Evolutionary conservation across 2,113 vertebrate genomes (phyloP).

Genomic region (Hemibagrus wyckioides): DNA sequence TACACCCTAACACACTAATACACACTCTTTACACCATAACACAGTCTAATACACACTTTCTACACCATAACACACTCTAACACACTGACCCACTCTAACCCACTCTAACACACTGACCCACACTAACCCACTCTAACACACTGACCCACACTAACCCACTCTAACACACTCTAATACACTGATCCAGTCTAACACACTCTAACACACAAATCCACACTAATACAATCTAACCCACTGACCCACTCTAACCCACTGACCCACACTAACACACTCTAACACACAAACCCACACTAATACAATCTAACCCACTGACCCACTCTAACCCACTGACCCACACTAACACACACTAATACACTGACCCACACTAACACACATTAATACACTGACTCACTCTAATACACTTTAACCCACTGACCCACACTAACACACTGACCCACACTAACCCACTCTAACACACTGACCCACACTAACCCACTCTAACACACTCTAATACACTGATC

Average conservation of each 20-base stretch:
- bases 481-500: not conserved
- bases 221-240: not conserved
- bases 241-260: not conserved
- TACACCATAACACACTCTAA: not conserved
- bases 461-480: not conserved
- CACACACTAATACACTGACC: slow-evolving; percentile 7
- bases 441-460: not conserved
- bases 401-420: slow-evolving; percentile 3
- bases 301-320: not conserved
- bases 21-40: not conserved
- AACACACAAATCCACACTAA: not conserved
- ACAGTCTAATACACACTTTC: not conserved
- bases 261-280: slow-evolving; percentile 23
- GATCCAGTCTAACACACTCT: slow-evolving; percentile 12
- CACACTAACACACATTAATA: not conserved
- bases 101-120: not conserved
- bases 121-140: not conserved
- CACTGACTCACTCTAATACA: not conserved
- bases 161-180: not conserved
- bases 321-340: not conserved
- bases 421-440: not conserved
- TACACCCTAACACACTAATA: not conserved
- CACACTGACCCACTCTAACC: not conserved
- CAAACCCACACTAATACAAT: not conserved
- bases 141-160: not conserved